phyloP scores from a whole-genome alignment of 2,888 invertebrate genomes.

The Mechanitis mazaeus region DNA sequence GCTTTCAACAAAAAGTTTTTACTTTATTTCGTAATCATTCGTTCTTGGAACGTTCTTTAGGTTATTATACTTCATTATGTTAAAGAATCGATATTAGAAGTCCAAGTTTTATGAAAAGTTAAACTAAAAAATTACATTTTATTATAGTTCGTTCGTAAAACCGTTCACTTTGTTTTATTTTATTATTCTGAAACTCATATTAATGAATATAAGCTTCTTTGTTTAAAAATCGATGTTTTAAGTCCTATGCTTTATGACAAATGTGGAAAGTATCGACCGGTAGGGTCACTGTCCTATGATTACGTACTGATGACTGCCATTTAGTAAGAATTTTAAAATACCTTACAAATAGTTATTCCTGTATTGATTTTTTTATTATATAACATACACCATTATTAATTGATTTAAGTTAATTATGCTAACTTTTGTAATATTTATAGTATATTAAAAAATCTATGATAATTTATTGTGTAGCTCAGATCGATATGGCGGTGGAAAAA shows the following conservation, averaged over 20 bases:
- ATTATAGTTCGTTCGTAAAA: no score
- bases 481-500: background rate
- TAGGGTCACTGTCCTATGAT: constrained; percentile 64
- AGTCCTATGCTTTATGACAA: constrained; percentile 15
- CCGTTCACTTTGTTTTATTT: no score
- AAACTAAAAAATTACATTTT: no score
- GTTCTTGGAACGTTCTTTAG: no score
- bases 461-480: background rate
- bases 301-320: constrained; percentile 38
- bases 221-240: constrained; percentile 1
- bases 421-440: no score
- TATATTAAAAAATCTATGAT: no score
- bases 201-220: background rate
- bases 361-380: constrained; percentile 22
- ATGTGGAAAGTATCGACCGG: constrained; percentile 41
- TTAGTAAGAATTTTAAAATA: constrained; percentile 26
- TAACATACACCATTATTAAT: constrained; percentile 9
- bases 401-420: background rate
- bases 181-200: no score
- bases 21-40: no score
- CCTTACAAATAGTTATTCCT: constrained; percentile 14
- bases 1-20: background rate
- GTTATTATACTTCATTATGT: no score
- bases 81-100: no score
- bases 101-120: background rate